A percentile compares a stretch with the other conserved stretches of the same genome.
Evolutionary conservation across 2,888 invertebrate species (phyloP).

Genomic region (Notodonta ziczac): DNA sequence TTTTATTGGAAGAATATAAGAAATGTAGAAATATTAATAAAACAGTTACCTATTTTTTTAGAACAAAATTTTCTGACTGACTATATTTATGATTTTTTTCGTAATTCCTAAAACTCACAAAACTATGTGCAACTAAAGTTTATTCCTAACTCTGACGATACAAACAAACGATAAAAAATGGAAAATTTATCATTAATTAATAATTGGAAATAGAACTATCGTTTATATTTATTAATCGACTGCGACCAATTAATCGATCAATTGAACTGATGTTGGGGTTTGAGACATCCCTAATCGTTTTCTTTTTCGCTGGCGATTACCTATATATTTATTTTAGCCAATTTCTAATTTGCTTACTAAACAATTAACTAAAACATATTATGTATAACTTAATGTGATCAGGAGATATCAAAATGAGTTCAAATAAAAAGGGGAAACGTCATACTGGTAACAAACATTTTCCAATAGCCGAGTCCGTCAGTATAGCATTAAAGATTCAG

Average conservation of each 20-base stretch:
- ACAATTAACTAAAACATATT: slow-evolving; percentile 4
- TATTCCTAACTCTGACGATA: too few relatives aligned
- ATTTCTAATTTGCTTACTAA: slow-evolving; percentile 12
- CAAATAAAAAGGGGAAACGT: slow-evolving; percentile 68
- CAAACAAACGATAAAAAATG: too few relatives aligned
- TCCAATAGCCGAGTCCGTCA: slow-evolving; percentile 79
- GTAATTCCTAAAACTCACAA: too few relatives aligned
- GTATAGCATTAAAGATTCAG: slow-evolving; percentile 78
- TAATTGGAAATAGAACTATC: background rate
- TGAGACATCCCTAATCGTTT: background rate
- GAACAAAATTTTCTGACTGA: too few relatives aligned
- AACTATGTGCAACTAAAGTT: too few relatives aligned
- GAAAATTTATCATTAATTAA: too few relatives aligned
- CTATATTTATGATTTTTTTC: too few relatives aligned
- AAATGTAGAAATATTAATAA: too few relatives aligned
- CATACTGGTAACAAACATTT: slow-evolving; percentile 73
- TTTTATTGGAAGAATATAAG: too few relatives aligned
- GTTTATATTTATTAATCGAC: background rate
- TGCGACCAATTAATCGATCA: too few relatives aligned
- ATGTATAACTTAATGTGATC: slow-evolving; percentile 11
- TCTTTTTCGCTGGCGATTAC: background rate
- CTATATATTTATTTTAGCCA: background rate
- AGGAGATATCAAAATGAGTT: slow-evolving; percentile 60
- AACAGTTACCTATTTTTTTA: too few relatives aligned
- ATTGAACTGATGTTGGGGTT: too few relatives aligned